Conservation (phyloP, 2,888 invertebrate species). For the Onchidella celtica region DNA sequence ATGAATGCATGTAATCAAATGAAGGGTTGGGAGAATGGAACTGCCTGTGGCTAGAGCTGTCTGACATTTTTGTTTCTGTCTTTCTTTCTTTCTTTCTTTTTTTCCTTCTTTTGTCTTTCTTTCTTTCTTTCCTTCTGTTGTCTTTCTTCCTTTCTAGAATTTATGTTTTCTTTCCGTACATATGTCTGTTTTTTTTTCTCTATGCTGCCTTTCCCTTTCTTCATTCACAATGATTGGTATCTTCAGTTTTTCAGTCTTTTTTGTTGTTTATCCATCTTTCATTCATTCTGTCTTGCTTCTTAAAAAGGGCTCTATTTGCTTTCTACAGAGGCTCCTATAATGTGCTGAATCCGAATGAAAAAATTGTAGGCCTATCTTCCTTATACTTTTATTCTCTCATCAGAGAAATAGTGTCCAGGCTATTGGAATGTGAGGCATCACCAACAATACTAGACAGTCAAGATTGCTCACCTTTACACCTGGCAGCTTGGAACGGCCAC, state of each 20-base stretch:
- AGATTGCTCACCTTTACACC: slow-evolving; percentile 94
- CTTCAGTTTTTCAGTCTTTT: too few relatives aligned
- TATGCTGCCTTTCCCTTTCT: not conserved
- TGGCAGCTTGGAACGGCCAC: slow-evolving; percentile 97
- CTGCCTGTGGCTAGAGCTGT: too few relatives aligned
- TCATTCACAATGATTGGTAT: too few relatives aligned
- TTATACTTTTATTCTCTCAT: not conserved
- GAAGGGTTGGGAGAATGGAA: too few relatives aligned
- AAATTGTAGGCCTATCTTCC: too few relatives aligned
- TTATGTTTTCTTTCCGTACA: not conserved
- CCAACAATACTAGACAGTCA: slow-evolving; percentile 93
- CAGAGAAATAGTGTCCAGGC: slow-evolving; percentile 40
- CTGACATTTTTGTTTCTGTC: too few relatives aligned
- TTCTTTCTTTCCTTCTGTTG: not conserved
- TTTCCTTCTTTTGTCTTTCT: not conserved
- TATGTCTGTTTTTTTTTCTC: not conserved
- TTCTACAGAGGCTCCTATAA: too few relatives aligned
- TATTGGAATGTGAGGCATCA: slow-evolving; percentile 84
- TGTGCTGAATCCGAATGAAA: too few relatives aligned
- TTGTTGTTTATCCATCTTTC: too few relatives aligned
- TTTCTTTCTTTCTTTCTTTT: not conserved
- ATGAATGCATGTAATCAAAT: too few relatives aligned
- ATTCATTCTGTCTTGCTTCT: too few relatives aligned
- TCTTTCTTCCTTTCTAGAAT: not conserved
- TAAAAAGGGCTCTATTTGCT: too few relatives aligned